Conservation (phyloP, 2,113 vertebrate species). For the Kryptolebias marmoratus region DNA sequence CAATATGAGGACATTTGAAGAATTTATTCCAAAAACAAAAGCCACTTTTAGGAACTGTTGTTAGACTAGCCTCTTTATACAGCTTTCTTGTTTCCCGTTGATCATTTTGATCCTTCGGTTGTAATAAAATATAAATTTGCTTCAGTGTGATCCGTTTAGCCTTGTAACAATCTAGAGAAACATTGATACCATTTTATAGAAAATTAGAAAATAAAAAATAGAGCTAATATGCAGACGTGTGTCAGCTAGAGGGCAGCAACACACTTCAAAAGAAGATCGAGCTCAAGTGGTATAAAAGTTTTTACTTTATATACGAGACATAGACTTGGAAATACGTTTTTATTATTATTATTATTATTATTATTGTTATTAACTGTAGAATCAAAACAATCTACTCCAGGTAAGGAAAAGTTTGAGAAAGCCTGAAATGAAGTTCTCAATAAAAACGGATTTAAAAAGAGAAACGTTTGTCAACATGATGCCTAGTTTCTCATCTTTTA, state of each 20-base stretch:
- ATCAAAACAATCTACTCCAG: no score
- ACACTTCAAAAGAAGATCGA: neutral
- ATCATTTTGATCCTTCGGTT: neutral
- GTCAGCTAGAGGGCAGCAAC: constrained; percentile 65
- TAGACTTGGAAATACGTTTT: no score
- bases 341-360: no score
- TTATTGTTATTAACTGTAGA: no score
- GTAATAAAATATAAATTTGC: constrained; percentile 47
- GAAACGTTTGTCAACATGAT: no score
- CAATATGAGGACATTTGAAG: no score
- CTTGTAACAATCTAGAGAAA: neutral
- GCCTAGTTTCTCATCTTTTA: no score
- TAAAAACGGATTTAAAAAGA: no score
- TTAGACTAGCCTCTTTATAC: neutral
- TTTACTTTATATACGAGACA: no score
- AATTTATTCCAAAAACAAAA: neutral
- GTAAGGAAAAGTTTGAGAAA: no score
- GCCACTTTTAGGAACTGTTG: neutral
- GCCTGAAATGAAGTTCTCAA: no score
- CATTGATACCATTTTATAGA: neutral
- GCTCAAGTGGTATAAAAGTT: neutral
- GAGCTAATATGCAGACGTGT: neutral
- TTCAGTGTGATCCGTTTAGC: neutral
- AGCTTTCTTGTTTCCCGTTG: neutral
- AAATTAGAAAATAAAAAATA: neutral